Conservation (phyloP, 1,140 invertebrate genomes). For the Brachionus sp. region DNA sequence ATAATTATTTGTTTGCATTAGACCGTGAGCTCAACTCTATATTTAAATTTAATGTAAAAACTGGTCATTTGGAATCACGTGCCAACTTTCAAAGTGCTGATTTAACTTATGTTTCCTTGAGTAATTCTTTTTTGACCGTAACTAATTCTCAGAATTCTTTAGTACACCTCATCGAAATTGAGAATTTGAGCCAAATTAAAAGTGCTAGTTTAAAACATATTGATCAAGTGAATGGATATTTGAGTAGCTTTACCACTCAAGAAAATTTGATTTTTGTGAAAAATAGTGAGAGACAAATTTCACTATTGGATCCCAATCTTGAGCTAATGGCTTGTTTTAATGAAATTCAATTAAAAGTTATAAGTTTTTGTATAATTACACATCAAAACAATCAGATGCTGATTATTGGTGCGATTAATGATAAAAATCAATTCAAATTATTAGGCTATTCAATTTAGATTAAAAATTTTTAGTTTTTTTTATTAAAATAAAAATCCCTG, state of each 20-base stretch:
- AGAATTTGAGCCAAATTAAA: background rate
- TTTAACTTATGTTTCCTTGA: background rate
- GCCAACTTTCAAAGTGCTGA: background rate
- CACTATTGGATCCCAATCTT: background rate
- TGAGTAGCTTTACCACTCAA: background rate
- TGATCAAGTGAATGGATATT: background rate
- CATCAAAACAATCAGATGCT: background rate
- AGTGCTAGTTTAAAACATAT: background rate
- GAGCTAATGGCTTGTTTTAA: constrained; percentile 17
- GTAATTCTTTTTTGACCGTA: background rate
- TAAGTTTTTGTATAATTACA: background rate
- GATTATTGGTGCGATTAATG: background rate
- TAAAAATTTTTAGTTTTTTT: constrained; percentile 5
- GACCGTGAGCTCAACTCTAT: background rate
- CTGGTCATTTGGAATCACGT: background rate
- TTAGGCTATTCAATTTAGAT: constrained; percentile 4
- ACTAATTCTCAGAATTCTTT: background rate
- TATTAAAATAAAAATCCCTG: background rate
- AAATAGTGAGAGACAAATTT: constrained; percentile 12
- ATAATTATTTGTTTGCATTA: background rate
- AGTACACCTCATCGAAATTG: background rate
- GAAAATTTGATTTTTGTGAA: constrained; percentile 25
- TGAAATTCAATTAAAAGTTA: background rate
- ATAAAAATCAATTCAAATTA: constrained; percentile 3
- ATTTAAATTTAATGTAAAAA: constrained; percentile 36